Evolutionary conservation across 2,888 invertebrate species (phyloP).

Genomic region (Acrobasis suavella): DNA sequence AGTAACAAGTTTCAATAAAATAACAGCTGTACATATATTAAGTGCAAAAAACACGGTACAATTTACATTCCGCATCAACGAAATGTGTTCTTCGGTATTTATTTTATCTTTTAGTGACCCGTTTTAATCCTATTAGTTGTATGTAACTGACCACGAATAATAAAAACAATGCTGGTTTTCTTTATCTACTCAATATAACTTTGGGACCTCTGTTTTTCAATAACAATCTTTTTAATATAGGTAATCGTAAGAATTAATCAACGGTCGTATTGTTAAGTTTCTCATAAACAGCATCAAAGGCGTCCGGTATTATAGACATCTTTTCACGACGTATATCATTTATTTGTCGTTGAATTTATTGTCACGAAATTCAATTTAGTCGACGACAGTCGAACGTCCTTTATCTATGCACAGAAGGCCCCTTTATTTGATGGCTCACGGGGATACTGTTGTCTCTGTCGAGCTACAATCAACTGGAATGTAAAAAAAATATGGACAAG

Average conservation of each 20-base stretch:
- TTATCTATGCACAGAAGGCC: conserved; percentile 81
- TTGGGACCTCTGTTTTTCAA: too few relatives aligned
- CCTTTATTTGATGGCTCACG: conserved; percentile 76
- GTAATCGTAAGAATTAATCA: not conserved
- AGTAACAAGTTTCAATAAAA: not conserved
- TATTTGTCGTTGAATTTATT: conserved; percentile 65
- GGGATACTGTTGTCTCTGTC: conserved; percentile 64
- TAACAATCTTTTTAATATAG: not conserved
- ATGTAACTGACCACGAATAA: too few relatives aligned
- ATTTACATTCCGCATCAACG: too few relatives aligned
- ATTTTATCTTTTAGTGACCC: too few relatives aligned
- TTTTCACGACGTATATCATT: conserved; percentile 55
- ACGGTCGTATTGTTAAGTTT: conserved; percentile 7
- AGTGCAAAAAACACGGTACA: too few relatives aligned
- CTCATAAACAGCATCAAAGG: conserved; percentile 26
- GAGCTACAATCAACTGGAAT: conserved; percentile 41
- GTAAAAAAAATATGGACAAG: conserved; percentile 52
- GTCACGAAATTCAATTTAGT: conserved; percentile 77
- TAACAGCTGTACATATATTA: not conserved
- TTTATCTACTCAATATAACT: too few relatives aligned
- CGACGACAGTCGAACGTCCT: conserved; percentile 72
- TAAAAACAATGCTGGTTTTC: too few relatives aligned
- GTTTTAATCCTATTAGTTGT: too few relatives aligned
- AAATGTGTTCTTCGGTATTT: too few relatives aligned
- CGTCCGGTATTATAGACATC: conserved; percentile 41